Evolutionary conservation across 2,888 invertebrate species (phyloP).

Genomic region (Calliopum simillimum): DNA sequence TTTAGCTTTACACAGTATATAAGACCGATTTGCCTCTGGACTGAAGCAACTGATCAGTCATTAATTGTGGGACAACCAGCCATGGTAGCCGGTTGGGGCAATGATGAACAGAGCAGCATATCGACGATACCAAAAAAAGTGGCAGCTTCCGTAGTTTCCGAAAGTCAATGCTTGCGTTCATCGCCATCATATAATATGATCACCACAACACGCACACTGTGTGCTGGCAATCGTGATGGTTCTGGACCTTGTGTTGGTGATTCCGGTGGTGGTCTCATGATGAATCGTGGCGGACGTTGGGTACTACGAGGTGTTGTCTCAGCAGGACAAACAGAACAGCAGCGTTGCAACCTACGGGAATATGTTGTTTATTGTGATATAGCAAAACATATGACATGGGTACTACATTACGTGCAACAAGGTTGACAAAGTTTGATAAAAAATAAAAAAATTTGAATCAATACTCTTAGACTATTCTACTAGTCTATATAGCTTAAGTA

Average conservation of each 20-base stretch:
- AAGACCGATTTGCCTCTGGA: slow-evolving; percentile 62
- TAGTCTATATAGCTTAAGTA: no score
- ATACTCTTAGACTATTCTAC: no score
- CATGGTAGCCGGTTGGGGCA: slow-evolving; percentile 70
- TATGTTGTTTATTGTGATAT: slow-evolving; percentile 76
- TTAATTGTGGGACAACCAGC: slow-evolving; percentile 65
- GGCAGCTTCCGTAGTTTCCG: slow-evolving; percentile 65
- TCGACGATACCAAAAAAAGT: slow-evolving; percentile 64
- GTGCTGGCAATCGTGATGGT: slow-evolving; percentile 62
- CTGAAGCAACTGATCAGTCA: slow-evolving; percentile 54
- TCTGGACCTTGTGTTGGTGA: slow-evolving; percentile 68
- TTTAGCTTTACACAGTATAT: slow-evolving; percentile 51
- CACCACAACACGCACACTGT: slow-evolving; percentile 52
- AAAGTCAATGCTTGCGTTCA: slow-evolving; percentile 67
- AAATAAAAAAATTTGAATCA: no score
- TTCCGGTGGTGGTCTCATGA: slow-evolving; percentile 74
- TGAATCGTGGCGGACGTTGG: slow-evolving; percentile 67
- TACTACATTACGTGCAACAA: slow-evolving; percentile 54
- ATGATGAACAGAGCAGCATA: slow-evolving; percentile 60
- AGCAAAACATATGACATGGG: slow-evolving; percentile 71
- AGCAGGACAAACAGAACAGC: slow-evolving; percentile 63
- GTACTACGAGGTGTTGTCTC: slow-evolving; percentile 69
- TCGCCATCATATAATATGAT: slow-evolving; percentile 37
- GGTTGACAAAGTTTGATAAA: neutral
- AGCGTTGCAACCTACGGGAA: slow-evolving; percentile 72